These are phyloP conservation scores for Steatornis caripensis DNA, from an alignment of 2,113 vertebrate species.

Conservation along the genomic window DNA sequence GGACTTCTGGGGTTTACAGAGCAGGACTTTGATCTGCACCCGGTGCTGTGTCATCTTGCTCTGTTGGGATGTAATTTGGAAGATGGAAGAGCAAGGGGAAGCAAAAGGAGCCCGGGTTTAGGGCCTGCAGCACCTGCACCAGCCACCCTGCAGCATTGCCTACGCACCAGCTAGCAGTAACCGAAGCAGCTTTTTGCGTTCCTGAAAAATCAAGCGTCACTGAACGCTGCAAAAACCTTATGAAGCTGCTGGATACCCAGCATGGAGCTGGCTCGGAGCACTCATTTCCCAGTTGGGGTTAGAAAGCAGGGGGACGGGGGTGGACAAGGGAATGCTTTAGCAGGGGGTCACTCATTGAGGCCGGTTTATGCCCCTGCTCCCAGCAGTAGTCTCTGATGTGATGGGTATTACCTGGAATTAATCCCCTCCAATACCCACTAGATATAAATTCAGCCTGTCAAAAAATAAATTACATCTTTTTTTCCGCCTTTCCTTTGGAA, in stretches of 20 bases:
- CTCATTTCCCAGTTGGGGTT: not conserved
- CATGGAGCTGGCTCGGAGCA: not conserved
- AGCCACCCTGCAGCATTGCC: not conserved
- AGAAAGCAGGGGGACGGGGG: not conserved
- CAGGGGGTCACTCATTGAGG: not conserved
- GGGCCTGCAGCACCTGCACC: too few relatives aligned
- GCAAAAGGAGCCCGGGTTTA: rapidly evolving
- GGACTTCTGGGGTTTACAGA: not conserved
- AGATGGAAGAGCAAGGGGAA: not conserved
- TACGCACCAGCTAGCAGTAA: too few relatives aligned
- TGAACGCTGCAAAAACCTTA: not conserved
- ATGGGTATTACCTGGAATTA: not conserved
- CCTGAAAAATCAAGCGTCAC: not conserved
- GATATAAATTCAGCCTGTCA: not conserved
- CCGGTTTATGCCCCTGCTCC: not conserved
- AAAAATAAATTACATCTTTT: not conserved
- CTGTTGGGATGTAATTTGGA: not conserved
- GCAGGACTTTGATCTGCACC: not conserved
- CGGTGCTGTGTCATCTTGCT: not conserved
- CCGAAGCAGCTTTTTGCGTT: not conserved
- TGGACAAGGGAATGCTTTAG: not conserved
- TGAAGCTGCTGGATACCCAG: not conserved
- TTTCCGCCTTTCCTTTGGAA: not conserved
- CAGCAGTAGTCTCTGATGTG: not conserved
- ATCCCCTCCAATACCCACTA: not conserved